phyloP scores from a whole-genome alignment of 2,888 invertebrate genomes.

The Axea sp. region DNA sequence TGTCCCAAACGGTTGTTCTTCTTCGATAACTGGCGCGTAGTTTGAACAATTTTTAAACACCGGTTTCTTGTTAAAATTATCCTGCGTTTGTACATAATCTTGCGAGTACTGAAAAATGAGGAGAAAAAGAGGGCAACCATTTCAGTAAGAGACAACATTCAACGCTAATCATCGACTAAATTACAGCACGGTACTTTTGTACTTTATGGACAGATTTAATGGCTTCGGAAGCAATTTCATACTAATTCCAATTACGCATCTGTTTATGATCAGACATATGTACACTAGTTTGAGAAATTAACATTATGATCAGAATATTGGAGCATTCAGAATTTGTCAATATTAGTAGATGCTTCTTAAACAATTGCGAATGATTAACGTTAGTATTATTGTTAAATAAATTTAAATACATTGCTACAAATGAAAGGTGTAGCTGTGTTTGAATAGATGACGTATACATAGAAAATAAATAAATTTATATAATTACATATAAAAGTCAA shows the following conservation, averaged over 20 bases:
- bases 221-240: slow-evolving; percentile 9
- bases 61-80: slow-evolving; percentile 88
- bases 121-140: too few species aligned
- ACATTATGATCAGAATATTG: slow-evolving; percentile 19
- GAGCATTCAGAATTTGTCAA: neutral
- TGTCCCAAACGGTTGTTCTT: slow-evolving; percentile 87
- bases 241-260: slow-evolving; percentile 30
- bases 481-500: too few species aligned
- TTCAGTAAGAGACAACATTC: too few species aligned
- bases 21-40: slow-evolving; percentile 90
- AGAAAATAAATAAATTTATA: too few species aligned
- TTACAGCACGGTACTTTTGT: too few species aligned
- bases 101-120: slow-evolving; percentile 7
- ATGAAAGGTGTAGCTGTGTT: too few species aligned
- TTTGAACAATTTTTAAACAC: slow-evolving; percentile 90
- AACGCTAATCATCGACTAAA: too few species aligned
- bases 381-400: too few species aligned
- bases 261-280: slow-evolving; percentile 20
- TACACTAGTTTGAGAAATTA: neutral
- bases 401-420: neutral
- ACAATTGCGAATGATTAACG: too few species aligned
- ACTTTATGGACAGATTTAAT: neutral
- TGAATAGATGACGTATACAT: too few species aligned
- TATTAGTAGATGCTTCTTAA: neutral
- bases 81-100: slow-evolving; percentile 4